phyloP scores from a whole-genome alignment of 2,113 vertebrate species.

The Sturnus vulgaris region DNA sequence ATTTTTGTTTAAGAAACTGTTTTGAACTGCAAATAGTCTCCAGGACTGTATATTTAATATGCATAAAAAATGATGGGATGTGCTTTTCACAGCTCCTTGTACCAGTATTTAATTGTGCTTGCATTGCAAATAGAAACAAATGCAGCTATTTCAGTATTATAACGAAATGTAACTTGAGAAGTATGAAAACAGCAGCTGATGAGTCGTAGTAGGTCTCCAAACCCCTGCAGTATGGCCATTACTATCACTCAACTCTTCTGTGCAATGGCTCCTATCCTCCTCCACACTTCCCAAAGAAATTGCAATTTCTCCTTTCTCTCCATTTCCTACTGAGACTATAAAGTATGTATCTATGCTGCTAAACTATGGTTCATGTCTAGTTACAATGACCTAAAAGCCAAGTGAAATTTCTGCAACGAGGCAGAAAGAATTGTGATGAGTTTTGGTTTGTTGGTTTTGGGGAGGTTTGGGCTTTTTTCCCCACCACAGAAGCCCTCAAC shows the following conservation, averaged over 20 bases:
- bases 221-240: background rate
- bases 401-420: background rate
- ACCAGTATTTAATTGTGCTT: background rate
- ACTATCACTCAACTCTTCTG: background rate
- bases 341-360: background rate
- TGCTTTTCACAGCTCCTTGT: background rate
- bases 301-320: background rate
- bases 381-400: background rate
- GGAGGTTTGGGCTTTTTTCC: rapidly evolving
- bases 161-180: background rate
- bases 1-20: conserved; percentile 29
- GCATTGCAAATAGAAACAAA: background rate
- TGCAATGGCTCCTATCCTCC: background rate
- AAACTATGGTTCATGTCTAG: background rate
- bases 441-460: background rate
- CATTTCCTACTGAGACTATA: background rate
- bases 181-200: background rate
- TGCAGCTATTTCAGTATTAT: background rate
- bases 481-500: background rate
- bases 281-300: background rate
- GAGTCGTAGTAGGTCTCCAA: background rate
- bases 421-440: background rate
- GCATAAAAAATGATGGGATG: background rate
- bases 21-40: conserved; percentile 30
- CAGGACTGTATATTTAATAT: background rate